Evolutionary conservation across 2,113 vertebrate genomes (phyloP).

Genomic region (Indri indri): DNA sequence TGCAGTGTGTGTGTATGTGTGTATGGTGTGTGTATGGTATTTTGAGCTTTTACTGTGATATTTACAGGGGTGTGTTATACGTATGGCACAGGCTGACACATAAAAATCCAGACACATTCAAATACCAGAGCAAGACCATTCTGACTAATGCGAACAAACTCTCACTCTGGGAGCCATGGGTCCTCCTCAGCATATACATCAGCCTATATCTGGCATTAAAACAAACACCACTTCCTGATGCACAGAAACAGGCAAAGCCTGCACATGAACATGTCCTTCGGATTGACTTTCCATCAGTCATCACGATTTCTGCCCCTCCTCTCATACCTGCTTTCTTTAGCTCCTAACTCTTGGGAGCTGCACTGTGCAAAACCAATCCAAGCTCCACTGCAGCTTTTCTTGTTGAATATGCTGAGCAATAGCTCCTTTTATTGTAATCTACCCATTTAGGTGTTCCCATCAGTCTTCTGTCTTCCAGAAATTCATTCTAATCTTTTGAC

Average conservation of each 20-base stretch:
- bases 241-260: not conserved
- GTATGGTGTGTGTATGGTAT: not conserved
- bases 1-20: not conserved
- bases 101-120: not conserved
- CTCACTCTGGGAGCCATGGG: not conserved
- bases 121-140: not conserved
- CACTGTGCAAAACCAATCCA: not conserved
- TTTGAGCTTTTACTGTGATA: not conserved
- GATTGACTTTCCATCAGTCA: not conserved
- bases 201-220: not conserved
- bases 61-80: not conserved
- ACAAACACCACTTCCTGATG: not conserved
- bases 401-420: not conserved
- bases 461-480: constrained; percentile 38
- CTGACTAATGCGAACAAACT: not conserved
- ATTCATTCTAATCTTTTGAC: constrained; percentile 47
- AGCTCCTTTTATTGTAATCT: constrained; percentile 3
- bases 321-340: not conserved
- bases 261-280: not conserved
- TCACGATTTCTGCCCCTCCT: not conserved
- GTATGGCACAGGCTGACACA: not conserved
- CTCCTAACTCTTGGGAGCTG: not conserved
- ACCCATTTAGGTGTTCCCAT: not conserved
- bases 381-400: not conserved
- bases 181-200: not conserved